These are phyloP conservation scores for Aphaenogaster ashmeadi DNA, from an alignment of 1,140 invertebrate genomes.

Conservation along the genomic window DNA sequence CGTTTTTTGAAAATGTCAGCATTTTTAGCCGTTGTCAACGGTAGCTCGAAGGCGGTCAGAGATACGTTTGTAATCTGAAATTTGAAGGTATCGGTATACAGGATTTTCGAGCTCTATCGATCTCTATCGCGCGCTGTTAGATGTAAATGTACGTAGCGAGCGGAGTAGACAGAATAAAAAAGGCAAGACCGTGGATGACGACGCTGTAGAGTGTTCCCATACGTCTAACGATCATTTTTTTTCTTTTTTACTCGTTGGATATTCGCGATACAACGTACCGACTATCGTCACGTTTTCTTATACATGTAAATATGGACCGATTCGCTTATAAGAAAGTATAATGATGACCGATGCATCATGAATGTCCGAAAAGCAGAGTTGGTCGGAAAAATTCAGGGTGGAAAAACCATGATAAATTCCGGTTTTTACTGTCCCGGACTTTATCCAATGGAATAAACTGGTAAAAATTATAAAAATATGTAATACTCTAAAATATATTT, in stretches of 20 bases:
- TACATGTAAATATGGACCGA: background rate
- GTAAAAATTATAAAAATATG: too few relatives aligned
- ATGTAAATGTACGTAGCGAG: conserved; percentile 69
- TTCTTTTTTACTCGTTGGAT: conserved; percentile 44
- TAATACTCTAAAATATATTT: too few relatives aligned
- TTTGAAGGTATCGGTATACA: background rate
- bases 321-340: background rate
- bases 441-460: too few relatives aligned
- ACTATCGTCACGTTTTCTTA: background rate
- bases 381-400: too few relatives aligned
- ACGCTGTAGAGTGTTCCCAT: conserved; percentile 29
- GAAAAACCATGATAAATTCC: too few relatives aligned
- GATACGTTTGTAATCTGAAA: background rate
- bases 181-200: conserved; percentile 68
- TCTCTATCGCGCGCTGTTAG: conserved; percentile 54
- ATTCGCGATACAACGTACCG: background rate
- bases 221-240: conserved; percentile 25
- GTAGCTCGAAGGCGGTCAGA: background rate
- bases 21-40: background rate
- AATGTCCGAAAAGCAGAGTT: background rate
- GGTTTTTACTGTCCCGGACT: too few relatives aligned
- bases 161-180: conserved; percentile 75
- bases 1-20: background rate
- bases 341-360: background rate
- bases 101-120: background rate